These are phyloP conservation scores for Peromyscus leucopus DNA, from an alignment of 2,113 vertebrate species.

Conservation along the genomic window DNA sequence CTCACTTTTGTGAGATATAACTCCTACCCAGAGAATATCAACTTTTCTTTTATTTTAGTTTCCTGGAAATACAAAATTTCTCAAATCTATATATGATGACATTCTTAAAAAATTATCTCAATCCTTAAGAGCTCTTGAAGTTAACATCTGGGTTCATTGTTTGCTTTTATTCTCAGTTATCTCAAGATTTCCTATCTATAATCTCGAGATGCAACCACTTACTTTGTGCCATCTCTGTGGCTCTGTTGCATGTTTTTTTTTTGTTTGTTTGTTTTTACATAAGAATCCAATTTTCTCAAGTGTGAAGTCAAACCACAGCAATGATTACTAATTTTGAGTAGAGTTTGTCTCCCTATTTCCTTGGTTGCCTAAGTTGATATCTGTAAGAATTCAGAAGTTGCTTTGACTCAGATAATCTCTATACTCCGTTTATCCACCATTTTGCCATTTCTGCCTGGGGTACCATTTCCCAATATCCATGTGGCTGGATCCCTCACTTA, in stretches of 20 bases:
- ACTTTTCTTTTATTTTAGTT: not conserved
- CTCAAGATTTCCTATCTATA: not conserved
- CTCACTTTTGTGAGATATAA: not conserved
- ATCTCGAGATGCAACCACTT: not conserved
- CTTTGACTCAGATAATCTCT: conserved; percentile 5
- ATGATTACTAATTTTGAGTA: not conserved
- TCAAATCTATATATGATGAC: not conserved
- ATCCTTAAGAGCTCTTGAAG: not conserved
- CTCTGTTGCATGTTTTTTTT: not conserved
- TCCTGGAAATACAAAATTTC: not conserved
- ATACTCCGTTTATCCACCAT: not conserved
- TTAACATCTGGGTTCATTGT: not conserved
- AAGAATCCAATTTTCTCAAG: not conserved
- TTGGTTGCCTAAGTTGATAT: not conserved
- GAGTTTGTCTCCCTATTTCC: not conserved
- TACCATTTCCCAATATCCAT: not conserved
- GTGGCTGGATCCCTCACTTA: not conserved
- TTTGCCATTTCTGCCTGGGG: not conserved
- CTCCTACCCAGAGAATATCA: not conserved
- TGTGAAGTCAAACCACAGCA: not conserved
- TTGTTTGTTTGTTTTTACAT: not conserved
- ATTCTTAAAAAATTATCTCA: not conserved
- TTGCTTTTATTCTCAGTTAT: not conserved
- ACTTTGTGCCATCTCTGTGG: not conserved
- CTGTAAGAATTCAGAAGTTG: not conserved